These are phyloP conservation scores for Harpegnathos saltator DNA, from an alignment of 1,140 invertebrate species.

Conservation along the genomic window DNA sequence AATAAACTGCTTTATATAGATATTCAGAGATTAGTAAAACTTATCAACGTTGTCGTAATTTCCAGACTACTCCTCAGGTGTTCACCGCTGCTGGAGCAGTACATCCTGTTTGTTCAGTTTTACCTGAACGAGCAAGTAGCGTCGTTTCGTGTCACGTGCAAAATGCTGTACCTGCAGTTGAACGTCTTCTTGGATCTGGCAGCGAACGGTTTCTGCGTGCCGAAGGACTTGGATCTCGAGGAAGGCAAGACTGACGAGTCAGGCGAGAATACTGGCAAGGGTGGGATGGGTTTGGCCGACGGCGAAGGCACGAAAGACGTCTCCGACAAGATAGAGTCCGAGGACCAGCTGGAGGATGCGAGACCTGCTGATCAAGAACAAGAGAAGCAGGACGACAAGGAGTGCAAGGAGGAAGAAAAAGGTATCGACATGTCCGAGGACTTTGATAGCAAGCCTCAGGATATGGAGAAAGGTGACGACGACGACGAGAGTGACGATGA, in stretches of 20 bases:
- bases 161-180: slow-evolving; percentile 93
- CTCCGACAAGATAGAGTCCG: slow-evolving; percentile 96
- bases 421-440: slow-evolving; percentile 98
- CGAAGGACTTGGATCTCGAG: slow-evolving; percentile 91
- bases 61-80: slow-evolving; percentile 77
- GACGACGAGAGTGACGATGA: slow-evolving; percentile 89
- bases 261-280: slow-evolving; percentile 86
- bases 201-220: slow-evolving; percentile 97
- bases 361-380: slow-evolving; percentile 91
- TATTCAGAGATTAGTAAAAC: too few species aligned
- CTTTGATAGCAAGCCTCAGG: slow-evolving; percentile 94
- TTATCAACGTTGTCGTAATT: slow-evolving; percentile 40
- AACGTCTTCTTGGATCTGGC: slow-evolving; percentile 94
- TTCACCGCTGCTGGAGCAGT: slow-evolving; percentile 93
- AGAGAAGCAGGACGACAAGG: slow-evolving; percentile 90
- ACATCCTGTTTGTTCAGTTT: slow-evolving; percentile 91
- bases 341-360: slow-evolving; percentile 98
- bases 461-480: slow-evolving; percentile 91
- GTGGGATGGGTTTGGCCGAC: slow-evolving; percentile 95
- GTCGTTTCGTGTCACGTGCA: slow-evolving; percentile 91
- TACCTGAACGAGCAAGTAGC: slow-evolving; percentile 92
- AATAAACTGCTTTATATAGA: too few species aligned
- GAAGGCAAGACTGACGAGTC: slow-evolving; percentile 87
- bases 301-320: slow-evolving; percentile 98
- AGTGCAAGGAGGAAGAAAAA: slow-evolving; percentile 96